These are phyloP conservation scores for Ramphastos sulfuratus DNA, from an alignment of 2,113 vertebrate species.

Conservation along the genomic window DNA sequence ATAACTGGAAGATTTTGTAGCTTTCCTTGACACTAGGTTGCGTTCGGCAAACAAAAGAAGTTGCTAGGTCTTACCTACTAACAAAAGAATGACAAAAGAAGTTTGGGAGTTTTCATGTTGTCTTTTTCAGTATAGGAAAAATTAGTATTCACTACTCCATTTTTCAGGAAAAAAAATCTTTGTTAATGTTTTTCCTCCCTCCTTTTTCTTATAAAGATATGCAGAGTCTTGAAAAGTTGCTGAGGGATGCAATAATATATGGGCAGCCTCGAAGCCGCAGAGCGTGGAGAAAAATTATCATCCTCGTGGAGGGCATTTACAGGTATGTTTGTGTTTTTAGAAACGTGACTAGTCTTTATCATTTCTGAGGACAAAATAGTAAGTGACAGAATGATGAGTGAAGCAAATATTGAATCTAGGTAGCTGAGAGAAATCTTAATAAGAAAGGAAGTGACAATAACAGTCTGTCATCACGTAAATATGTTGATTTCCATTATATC, in stretches of 20 bases:
- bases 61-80: neutral
- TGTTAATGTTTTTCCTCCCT: neutral
- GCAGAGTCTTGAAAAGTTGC: conserved; percentile 85
- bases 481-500: neutral
- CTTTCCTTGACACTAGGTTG: neutral
- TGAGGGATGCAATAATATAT: conserved; percentile 85
- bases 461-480: neutral
- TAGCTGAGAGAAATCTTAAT: neutral
- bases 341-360: neutral
- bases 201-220: conserved; percentile 78
- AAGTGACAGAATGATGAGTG: neutral
- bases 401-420: neutral
- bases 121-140: neutral
- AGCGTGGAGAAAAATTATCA: conserved; percentile 95
- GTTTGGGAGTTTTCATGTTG: neutral
- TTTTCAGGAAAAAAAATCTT: neutral
- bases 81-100: neutral
- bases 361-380: neutral
- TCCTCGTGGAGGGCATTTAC: conserved; percentile 94
- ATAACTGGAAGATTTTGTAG: neutral
- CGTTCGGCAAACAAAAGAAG: neutral
- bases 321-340: conserved; percentile 76
- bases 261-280: conserved; percentile 89
- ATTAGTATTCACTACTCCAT: neutral
- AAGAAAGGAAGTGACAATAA: neutral